Conservation (phyloP, 1,140 invertebrate genomes). For the Eueides isabella region DNA sequence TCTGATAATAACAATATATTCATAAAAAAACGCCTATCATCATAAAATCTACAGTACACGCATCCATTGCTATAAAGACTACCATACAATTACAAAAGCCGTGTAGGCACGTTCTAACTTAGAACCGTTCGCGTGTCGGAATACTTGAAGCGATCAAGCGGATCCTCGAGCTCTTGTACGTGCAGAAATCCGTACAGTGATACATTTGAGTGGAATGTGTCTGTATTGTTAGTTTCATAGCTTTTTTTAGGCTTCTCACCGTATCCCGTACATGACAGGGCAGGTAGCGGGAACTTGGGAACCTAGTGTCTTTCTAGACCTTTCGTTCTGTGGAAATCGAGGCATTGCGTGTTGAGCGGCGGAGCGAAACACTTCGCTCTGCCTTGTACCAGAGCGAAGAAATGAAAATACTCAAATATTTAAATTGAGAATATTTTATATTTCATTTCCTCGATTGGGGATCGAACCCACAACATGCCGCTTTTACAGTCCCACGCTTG, state of each 20-base stretch:
- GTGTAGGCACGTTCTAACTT: slow-evolving; percentile 17
- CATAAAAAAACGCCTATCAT: background rate
- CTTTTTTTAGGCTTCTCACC: background rate
- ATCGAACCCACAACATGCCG: no score
- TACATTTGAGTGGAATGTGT: slow-evolving; percentile 7
- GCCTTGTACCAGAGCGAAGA: no score
- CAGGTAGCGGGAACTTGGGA: background rate
- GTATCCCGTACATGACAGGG: background rate
- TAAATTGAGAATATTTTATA: no score
- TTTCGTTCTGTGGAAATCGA: no score
- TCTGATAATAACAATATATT: no score
- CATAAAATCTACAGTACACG: background rate
- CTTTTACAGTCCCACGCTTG: no score
- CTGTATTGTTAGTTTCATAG: background rate
- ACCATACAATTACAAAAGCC: background rate
- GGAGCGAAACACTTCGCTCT: no score
- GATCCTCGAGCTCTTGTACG: slow-evolving; percentile 18
- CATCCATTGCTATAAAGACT: background rate
- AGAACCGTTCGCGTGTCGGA: slow-evolving; percentile 16
- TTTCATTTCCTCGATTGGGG: no score
- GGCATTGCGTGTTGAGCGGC: no score
- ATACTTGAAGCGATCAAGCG: slow-evolving; percentile 26
- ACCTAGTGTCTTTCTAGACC: no score
- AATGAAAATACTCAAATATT: no score
- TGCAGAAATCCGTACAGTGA: slow-evolving; percentile 8